Percentiles rank a stretch among this genome's conserved stretches.
phyloP scores from a whole-genome alignment of 2,888 invertebrate genomes.

The Polietes domitor region DNA sequence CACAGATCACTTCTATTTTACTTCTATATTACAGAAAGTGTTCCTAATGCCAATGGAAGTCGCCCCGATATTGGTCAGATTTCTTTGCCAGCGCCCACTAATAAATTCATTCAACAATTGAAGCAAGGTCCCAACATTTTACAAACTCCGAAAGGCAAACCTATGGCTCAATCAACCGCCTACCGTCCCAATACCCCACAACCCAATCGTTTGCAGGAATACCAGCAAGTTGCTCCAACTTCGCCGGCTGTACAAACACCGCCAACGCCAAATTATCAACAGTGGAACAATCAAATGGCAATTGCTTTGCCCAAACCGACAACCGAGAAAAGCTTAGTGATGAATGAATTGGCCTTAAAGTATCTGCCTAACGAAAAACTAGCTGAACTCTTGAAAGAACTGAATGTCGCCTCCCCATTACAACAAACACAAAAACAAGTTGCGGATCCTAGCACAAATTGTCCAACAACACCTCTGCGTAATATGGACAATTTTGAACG shows the following conservation, averaged over 20 bases:
- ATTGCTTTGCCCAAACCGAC: slow-evolving; percentile 68
- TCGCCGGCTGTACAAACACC: slow-evolving; percentile 5
- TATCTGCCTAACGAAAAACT: slow-evolving; percentile 77
- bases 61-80: not conserved
- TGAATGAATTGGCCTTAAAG: slow-evolving; percentile 78
- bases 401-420: slow-evolving; percentile 51
- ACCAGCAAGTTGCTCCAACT: not conserved
- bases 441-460: slow-evolving; percentile 22
- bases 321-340: slow-evolving; percentile 77
- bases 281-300: slow-evolving; percentile 3
- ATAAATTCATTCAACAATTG: slow-evolving; percentile 52
- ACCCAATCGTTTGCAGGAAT: not conserved
- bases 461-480: slow-evolving; percentile 67
- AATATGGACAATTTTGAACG: slow-evolving; percentile 73
- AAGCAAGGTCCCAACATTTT: slow-evolving; percentile 65
- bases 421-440: slow-evolving; percentile 10
- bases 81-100: slow-evolving; percentile 10
- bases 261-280: not conserved
- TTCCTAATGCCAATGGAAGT: not conserved
- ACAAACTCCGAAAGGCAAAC: slow-evolving; percentile 54
- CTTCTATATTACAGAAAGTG: slow-evolving; percentile 27
- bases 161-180: slow-evolving; percentile 75
- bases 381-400: slow-evolving; percentile 74
- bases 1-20: not conserved
- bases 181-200: slow-evolving; percentile 73